Conservation (phyloP, 2,888 invertebrate genomes). For the Amphipoea lucens region DNA sequence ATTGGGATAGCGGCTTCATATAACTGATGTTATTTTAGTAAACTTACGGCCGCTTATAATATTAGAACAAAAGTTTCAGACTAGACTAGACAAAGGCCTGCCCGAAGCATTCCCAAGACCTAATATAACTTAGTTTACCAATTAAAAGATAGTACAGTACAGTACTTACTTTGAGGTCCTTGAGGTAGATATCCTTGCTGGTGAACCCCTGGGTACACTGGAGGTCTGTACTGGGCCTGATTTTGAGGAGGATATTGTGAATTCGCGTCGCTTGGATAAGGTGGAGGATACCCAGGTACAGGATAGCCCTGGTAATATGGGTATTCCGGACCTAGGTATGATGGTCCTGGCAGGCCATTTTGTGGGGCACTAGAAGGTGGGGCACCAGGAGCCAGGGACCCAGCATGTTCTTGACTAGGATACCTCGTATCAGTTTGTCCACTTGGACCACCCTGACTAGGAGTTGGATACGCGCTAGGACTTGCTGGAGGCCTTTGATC, state of each 20-base stretch:
- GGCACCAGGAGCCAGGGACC: not conserved
- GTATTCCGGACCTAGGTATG: constrained; percentile 14
- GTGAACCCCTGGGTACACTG: constrained; percentile 48
- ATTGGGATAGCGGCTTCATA: not conserved
- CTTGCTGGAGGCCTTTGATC: constrained; percentile 20
- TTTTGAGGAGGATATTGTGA: constrained; percentile 36
- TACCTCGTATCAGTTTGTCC: constrained; percentile 30
- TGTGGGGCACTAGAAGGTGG: constrained; percentile 1
- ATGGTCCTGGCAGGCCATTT: constrained; percentile 1
- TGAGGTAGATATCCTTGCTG: constrained; percentile 32
- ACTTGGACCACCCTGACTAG: not conserved
- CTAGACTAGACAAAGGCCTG: not conserved
- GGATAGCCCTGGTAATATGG: constrained; percentile 38
- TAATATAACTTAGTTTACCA: not conserved
- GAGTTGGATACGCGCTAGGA: constrained; percentile 12
- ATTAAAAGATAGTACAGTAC: not conserved
- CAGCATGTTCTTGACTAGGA: constrained; percentile 17
- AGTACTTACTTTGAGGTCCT: constrained; percentile 42
- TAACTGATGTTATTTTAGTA: not conserved
- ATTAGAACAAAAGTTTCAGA: not conserved
- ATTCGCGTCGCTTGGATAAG: constrained; percentile 5
- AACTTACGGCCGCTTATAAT: not conserved
- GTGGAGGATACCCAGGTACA: constrained; percentile 20
- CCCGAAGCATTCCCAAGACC: not conserved
- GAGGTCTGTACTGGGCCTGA: constrained; percentile 20